These are phyloP conservation scores for Tromatobia lineatoria DNA, from an alignment of 2,888 invertebrate species.

Conservation along the genomic window DNA sequence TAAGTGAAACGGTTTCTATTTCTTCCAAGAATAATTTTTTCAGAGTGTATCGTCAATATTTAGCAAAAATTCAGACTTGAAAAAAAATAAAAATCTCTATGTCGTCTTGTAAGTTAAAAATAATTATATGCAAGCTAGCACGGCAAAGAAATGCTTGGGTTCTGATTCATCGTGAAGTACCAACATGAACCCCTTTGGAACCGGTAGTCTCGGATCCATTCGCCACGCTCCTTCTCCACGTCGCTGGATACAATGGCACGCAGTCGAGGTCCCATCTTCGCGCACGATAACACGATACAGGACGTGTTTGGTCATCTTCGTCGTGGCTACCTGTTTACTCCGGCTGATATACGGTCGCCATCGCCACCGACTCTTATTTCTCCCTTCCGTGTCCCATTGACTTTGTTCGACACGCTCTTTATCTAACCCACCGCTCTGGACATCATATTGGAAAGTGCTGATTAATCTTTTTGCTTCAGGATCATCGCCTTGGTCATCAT, in stretches of 20 bases:
- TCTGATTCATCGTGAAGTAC: conserved; percentile 27
- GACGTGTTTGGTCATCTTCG: conserved; percentile 54
- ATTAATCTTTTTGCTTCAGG: conserved; percentile 12
- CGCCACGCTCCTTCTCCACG: conserved; percentile 50
- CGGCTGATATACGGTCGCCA: conserved; percentile 34
- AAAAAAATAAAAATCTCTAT: no score
- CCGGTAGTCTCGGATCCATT: conserved; percentile 57
- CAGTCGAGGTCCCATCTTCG: conserved; percentile 27
- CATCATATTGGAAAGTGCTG: conserved; percentile 29
- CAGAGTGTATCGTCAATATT: no score
- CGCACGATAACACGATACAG: conserved; percentile 48
- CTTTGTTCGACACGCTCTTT: conserved; percentile 26
- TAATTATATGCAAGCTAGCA: background rate
- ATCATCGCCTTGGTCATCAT: conserved; percentile 15
- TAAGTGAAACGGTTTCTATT: no score
- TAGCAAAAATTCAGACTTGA: no score
- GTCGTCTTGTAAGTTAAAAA: background rate
- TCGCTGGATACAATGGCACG: conserved; percentile 47
- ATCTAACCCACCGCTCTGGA: conserved; percentile 8
- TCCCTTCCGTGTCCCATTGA: conserved; percentile 24
- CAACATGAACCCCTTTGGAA: conserved; percentile 23
- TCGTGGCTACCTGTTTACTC: conserved; percentile 50
- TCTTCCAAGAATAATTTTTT: no score
- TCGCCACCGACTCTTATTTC: conserved; percentile 3
- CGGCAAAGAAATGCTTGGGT: conserved; percentile 7